These are phyloP conservation scores for Gobio gobio DNA, from an alignment of 2,113 vertebrate genomes.

Conservation along the genomic window DNA sequence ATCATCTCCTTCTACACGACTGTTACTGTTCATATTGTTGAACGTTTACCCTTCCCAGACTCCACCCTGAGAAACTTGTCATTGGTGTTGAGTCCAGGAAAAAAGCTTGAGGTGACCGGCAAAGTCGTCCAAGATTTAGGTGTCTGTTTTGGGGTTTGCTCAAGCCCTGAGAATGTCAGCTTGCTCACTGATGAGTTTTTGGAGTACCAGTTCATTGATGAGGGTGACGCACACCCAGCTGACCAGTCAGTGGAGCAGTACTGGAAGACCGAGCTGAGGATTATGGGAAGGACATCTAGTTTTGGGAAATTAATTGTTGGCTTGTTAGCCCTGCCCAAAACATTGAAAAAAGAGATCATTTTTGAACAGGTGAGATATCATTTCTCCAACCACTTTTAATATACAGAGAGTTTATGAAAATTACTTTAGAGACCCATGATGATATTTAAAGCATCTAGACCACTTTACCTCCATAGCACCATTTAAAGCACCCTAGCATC, in stretches of 20 bases:
- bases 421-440: background rate
- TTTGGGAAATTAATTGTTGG: slow-evolving; percentile 66
- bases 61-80: slow-evolving; percentile 56
- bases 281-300: slow-evolving; percentile 28
- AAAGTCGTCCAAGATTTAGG: slow-evolving; percentile 53
- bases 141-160: slow-evolving; percentile 53
- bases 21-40: slow-evolving; percentile 54
- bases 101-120: slow-evolving; percentile 43
- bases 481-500: background rate
- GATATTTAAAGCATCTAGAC: background rate
- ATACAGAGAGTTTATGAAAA: background rate
- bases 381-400: background rate
- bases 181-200: slow-evolving; percentile 57
- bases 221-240: background rate
- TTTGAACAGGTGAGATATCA: slow-evolving; percentile 67
- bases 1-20: slow-evolving; percentile 64
- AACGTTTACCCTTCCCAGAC: slow-evolving; percentile 62
- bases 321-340: slow-evolving; percentile 68
- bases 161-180: slow-evolving; percentile 5
- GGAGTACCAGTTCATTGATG: slow-evolving; percentile 56
- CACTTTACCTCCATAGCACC: background rate
- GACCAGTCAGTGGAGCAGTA: slow-evolving; percentile 48
- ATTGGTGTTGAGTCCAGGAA: slow-evolving; percentile 58
- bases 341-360: slow-evolving; percentile 58
- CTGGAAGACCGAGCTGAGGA: slow-evolving; percentile 60